These are phyloP conservation scores for Okapia johnstoni DNA, from an alignment of 2,113 vertebrate genomes.

Conservation along the genomic window DNA sequence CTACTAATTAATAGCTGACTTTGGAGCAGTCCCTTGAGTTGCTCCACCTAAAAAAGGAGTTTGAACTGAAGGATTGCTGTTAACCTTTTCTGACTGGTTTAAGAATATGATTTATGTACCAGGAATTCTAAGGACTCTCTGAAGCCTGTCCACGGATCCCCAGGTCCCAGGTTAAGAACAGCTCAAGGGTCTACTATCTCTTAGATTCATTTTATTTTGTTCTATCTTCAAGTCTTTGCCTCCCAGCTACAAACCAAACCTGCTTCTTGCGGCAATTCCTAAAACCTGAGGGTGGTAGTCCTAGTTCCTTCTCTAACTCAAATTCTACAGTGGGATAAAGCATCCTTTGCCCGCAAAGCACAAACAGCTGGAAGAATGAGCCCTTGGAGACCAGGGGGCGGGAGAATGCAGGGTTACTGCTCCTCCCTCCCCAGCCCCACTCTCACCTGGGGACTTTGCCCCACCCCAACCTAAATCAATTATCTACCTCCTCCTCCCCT, in stretches of 20 bases:
- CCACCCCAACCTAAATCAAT: background rate
- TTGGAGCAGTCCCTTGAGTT: background rate
- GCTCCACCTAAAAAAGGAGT: background rate
- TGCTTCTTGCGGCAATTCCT: background rate
- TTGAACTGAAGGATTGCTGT: background rate
- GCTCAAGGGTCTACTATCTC: background rate
- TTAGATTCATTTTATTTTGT: background rate
- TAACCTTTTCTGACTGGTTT: background rate
- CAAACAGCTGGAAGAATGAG: conserved; percentile 1
- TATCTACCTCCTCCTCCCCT: background rate
- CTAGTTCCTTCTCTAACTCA: background rate
- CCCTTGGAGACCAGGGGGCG: background rate
- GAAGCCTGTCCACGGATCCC: background rate
- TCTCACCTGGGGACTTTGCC: conserved; percentile 41
- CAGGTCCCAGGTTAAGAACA: background rate
- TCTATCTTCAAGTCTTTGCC: background rate
- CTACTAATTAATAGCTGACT: background rate
- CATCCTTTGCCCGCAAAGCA: background rate
- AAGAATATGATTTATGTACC: background rate
- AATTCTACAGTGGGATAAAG: background rate
- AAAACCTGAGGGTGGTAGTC: background rate
- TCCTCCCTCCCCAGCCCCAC: background rate
- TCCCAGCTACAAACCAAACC: background rate
- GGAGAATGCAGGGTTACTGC: background rate
- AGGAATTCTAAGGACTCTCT: background rate